Conservation (phyloP, 2,888 invertebrate genomes). For the Timema cristinae region DNA sequence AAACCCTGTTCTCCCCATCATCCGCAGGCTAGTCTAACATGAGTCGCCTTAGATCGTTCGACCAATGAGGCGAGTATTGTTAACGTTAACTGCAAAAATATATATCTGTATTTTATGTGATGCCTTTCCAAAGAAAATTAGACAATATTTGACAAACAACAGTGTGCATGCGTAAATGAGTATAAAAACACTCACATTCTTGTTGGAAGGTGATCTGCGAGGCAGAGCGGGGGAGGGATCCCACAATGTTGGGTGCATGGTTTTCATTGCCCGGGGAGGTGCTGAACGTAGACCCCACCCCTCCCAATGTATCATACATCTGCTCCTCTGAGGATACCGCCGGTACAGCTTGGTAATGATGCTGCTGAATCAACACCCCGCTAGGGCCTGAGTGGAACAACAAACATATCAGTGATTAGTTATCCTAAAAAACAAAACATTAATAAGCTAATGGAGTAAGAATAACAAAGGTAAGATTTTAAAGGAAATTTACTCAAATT, state of each 20-base stretch:
- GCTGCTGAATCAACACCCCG: conserved; percentile 87
- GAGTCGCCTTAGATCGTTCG: too few relatives aligned
- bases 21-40: too few relatives aligned
- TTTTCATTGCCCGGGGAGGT: conserved; percentile 23
- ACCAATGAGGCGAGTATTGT: too few relatives aligned
- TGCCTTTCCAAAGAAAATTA: too few relatives aligned
- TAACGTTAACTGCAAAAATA: too few relatives aligned
- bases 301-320: conserved; percentile 12
- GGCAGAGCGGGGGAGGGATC: conserved; percentile 40
- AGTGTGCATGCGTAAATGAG: too few relatives aligned
- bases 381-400: conserved; percentile 62
- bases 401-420: conserved; percentile 2
- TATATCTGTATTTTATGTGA: too few relatives aligned
- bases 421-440: too few relatives aligned
- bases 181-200: conserved; percentile 47
- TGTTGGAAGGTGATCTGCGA: conserved; percentile 48
- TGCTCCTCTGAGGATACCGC: conserved; percentile 40
- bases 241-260: background rate
- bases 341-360: conserved; percentile 85
- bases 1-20: too few relatives aligned
- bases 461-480: conserved; percentile 14
- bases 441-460: too few relatives aligned
- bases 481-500: conserved; percentile 4
- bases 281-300: conserved; percentile 19
- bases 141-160: too few relatives aligned